A percentile compares a stretch with the other conserved stretches of the same genome.
Conservation (phyloP, 2,113 vertebrate genomes). For the Periophthalmodon schlosseri region DNA sequence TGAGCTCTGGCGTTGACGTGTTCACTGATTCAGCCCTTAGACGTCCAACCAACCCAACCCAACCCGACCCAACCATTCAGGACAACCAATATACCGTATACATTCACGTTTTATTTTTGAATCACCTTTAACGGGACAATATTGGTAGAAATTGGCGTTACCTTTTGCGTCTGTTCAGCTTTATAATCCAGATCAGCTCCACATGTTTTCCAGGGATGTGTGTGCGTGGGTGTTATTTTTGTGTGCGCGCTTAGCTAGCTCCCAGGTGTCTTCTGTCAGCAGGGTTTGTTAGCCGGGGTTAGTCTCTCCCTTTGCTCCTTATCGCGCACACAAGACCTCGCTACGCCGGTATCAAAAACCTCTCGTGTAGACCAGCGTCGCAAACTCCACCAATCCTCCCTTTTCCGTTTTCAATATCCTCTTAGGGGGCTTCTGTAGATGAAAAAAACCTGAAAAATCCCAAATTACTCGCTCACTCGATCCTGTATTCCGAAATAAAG, state of each 20-base stretch:
- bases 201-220: constrained; percentile 68
- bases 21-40: constrained; percentile 64
- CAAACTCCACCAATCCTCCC: constrained; percentile 42
- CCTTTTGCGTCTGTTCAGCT: constrained; percentile 73
- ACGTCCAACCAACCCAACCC: constrained; percentile 28
- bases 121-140: neutral
- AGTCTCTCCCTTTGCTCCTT: constrained; percentile 32
- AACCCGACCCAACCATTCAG: constrained; percentile 45
- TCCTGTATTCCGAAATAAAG: constrained; percentile 61
- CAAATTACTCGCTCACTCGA: constrained; percentile 35
- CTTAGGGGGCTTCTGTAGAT: constrained; percentile 49
- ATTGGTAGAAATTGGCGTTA: constrained; percentile 48
- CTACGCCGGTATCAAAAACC: constrained; percentile 43
- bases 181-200: constrained; percentile 74
- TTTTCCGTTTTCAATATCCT: constrained; percentile 50
- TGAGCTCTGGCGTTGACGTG: constrained; percentile 52
- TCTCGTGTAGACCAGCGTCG: constrained; percentile 57
- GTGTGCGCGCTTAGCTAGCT: constrained; percentile 7
- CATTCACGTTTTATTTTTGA: constrained; percentile 27
- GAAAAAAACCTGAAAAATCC: constrained; percentile 66
- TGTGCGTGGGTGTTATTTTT: constrained; percentile 19
- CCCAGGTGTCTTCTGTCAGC: constrained; percentile 50
- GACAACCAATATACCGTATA: neutral
- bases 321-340: constrained; percentile 20
- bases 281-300: neutral